These are phyloP conservation scores for Muscicapa striata DNA, from an alignment of 2,797 vertebrate species.

Conservation along the genomic window DNA sequence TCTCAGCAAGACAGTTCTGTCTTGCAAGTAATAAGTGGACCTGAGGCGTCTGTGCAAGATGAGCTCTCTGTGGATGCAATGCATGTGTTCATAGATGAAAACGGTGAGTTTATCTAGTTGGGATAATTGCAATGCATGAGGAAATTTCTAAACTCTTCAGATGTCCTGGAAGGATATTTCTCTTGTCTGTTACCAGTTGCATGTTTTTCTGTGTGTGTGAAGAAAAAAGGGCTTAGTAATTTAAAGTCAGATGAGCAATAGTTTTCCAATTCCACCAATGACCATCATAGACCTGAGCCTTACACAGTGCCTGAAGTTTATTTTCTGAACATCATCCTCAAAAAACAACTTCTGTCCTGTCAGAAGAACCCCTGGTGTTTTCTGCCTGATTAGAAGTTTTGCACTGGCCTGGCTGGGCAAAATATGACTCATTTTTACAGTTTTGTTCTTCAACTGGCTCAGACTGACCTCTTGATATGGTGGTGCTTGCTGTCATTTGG, in stretches of 20 bases:
- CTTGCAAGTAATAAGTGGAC: slow-evolving; percentile 96
- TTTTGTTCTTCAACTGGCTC: neutral
- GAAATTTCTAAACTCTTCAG: neutral
- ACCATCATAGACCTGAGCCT: neutral
- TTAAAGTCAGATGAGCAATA: neutral
- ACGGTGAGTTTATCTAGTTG: slow-evolving; percentile 67
- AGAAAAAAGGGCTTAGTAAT: neutral
- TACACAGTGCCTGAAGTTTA: neutral
- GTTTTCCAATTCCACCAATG: neutral
- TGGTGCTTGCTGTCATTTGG: neutral
- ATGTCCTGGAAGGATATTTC: neutral
- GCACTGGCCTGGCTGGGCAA: neutral
- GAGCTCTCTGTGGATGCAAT: slow-evolving; percentile 78
- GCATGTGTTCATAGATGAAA: slow-evolving; percentile 80
- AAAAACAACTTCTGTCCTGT: neutral
- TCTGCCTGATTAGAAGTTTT: neutral
- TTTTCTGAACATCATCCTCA: neutral
- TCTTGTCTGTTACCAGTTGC: neutral
- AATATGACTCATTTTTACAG: neutral
- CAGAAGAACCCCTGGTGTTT: neutral
- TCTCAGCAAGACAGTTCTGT: slow-evolving; percentile 97
- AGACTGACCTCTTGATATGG: neutral
- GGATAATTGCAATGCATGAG: neutral
- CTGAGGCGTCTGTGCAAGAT: slow-evolving; percentile 86
- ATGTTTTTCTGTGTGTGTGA: neutral